Conservation (phyloP, 2,113 vertebrate species). For the Zosterops japonicus region DNA sequence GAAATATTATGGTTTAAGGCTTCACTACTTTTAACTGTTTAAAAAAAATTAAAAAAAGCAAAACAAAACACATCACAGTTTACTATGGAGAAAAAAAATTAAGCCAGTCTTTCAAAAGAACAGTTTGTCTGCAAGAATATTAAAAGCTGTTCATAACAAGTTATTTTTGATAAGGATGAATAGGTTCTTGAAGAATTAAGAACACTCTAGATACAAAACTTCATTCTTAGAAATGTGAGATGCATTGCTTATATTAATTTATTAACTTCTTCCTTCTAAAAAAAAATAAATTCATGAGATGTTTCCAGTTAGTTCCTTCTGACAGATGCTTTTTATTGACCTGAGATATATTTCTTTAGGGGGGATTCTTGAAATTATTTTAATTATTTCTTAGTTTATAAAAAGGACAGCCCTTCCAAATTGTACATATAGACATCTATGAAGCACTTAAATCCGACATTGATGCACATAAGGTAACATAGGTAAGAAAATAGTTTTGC, state of each 20-base stretch:
- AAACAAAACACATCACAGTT: not conserved
- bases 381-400: not conserved
- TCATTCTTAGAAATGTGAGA: not conserved
- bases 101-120: conserved; percentile 14
- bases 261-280: not conserved
- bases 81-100: not conserved
- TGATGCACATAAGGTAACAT: not conserved
- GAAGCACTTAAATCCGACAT: conserved; percentile 1
- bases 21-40: conserved; percentile 54
- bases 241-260: not conserved
- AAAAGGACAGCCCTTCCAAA: not conserved
- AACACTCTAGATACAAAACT: not conserved
- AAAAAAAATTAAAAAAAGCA: not conserved
- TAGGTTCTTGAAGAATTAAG: not conserved
- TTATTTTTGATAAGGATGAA: not conserved
- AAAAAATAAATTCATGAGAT: not conserved
- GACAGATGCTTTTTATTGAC: not conserved
- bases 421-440: not conserved
- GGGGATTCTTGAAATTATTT: not conserved
- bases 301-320: conserved; percentile 7
- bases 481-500: conserved; percentile 29
- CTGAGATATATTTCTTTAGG: not conserved
- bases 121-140: conserved; percentile 11
- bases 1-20: conserved; percentile 57
- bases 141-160: not conserved